A percentile compares a stretch with the other conserved stretches of the same genome.
These are phyloP conservation scores for Actenoides lindsayi DNA, from an alignment of 2,113 vertebrate species.

Conservation along the genomic window DNA sequence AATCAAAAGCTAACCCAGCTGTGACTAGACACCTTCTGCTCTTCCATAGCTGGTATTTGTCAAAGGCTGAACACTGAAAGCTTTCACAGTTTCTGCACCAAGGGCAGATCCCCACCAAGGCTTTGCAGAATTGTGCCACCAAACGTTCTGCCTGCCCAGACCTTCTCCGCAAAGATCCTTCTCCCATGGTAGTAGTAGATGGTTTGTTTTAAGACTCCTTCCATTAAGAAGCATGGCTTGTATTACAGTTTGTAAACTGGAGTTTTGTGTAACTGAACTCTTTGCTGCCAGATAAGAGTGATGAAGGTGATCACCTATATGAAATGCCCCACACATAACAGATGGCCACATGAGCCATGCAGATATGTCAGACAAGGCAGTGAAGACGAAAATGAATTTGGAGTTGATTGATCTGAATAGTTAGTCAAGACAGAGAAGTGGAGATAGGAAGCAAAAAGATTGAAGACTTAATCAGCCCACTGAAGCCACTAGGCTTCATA, in stretches of 20 bases:
- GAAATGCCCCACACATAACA: neutral
- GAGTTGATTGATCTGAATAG: neutral
- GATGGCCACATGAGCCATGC: neutral
- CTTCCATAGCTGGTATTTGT: neutral
- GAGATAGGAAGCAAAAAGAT: neutral
- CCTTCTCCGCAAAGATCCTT: neutral
- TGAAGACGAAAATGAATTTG: neutral
- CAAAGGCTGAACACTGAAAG: neutral
- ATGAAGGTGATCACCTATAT: accelerated
- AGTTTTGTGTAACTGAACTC: neutral
- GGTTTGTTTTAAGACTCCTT: neutral
- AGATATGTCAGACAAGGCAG: neutral
- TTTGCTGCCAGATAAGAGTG: neutral
- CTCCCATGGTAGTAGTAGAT: neutral
- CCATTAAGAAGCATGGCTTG: neutral
- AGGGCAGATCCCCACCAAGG: neutral
- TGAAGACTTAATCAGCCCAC: neutral
- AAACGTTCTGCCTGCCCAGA: neutral
- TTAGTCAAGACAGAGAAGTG: neutral
- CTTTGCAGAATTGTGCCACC: neutral
- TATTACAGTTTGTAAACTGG: neutral
- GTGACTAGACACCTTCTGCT: neutral
- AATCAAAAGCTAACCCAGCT: neutral
- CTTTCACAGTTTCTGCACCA: neutral
- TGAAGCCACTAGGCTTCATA: neutral